Percentiles rank a stretch among this genome's conserved stretches.
These are phyloP conservation scores for Artibeus lituratus DNA, from an alignment of 2,797 vertebrate genomes.

Conservation along the genomic window DNA sequence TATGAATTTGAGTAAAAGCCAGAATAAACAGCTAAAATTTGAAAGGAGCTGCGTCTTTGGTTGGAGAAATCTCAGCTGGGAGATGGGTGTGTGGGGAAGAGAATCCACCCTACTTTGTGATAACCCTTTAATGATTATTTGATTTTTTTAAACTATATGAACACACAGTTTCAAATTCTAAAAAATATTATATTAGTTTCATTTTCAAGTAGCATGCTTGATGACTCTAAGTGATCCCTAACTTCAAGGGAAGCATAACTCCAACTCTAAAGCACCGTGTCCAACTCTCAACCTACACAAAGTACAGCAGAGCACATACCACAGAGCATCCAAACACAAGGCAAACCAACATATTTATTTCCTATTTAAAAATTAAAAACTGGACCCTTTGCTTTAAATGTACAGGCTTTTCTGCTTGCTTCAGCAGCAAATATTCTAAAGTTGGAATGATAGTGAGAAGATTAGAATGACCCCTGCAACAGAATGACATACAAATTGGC, in stretches of 20 bases:
- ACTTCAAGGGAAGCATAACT: neutral
- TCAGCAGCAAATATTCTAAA: too few species aligned
- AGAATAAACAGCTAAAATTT: conserved; percentile 5
- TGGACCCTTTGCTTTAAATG: neutral
- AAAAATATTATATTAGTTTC: neutral
- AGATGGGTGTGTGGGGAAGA: neutral
- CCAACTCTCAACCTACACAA: neutral
- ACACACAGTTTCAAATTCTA: neutral
- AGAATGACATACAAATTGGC: too few species aligned
- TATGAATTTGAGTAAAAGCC: neutral
- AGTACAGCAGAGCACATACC: neutral
- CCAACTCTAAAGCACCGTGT: neutral
- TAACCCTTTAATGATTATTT: neutral
- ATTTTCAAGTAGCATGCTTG: neutral
- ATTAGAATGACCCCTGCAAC: too few species aligned
- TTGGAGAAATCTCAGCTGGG: neutral
- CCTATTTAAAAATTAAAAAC: neutral
- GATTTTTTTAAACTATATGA: neutral
- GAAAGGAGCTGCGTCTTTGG: neutral
- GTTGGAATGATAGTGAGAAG: too few species aligned
- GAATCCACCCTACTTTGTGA: neutral
- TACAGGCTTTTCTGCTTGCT: neutral
- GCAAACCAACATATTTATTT: neutral
- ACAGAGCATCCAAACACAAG: neutral
- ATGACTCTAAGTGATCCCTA: neutral